phyloP scores from a whole-genome alignment of 2,888 invertebrate species.

The Adelognathus sp. region DNA sequence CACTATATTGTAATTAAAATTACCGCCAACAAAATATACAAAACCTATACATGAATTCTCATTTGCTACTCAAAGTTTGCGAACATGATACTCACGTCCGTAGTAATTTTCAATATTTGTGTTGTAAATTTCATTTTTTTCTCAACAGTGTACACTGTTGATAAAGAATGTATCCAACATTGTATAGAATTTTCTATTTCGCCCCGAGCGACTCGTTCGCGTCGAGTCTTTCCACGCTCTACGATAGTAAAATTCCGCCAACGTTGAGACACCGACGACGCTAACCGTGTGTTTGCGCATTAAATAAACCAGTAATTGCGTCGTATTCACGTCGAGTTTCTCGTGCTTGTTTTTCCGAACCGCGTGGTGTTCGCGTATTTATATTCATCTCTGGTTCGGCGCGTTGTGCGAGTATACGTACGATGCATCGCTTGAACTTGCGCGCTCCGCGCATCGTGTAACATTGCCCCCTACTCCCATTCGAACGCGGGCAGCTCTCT shows the following conservation, averaged over 20 bases:
- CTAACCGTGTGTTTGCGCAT: conserved; percentile 8
- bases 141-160: too few species aligned
- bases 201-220: background rate
- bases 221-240: background rate
- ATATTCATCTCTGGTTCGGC: background rate
- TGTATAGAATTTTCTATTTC: background rate
- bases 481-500: conserved; percentile 26
- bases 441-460: conserved; percentile 67
- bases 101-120: too few species aligned
- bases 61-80: too few species aligned
- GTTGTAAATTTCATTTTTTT: too few species aligned
- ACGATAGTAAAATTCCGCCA: background rate
- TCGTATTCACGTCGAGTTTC: conserved; percentile 24
- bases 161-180: background rate
- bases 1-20: too few species aligned
- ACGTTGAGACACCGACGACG: background rate
- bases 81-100: too few species aligned
- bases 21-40: too few species aligned
- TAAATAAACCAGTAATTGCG: conserved; percentile 37
- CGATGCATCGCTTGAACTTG: conserved; percentile 20
- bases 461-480: conserved; percentile 50
- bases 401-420: conserved; percentile 48
- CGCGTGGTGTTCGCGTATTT: conserved; percentile 11
- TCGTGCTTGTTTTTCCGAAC: background rate
- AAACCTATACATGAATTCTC: too few species aligned